These are phyloP conservation scores for Elaphurus davidianus DNA, from an alignment of 2,113 vertebrate species.

Conservation along the genomic window DNA sequence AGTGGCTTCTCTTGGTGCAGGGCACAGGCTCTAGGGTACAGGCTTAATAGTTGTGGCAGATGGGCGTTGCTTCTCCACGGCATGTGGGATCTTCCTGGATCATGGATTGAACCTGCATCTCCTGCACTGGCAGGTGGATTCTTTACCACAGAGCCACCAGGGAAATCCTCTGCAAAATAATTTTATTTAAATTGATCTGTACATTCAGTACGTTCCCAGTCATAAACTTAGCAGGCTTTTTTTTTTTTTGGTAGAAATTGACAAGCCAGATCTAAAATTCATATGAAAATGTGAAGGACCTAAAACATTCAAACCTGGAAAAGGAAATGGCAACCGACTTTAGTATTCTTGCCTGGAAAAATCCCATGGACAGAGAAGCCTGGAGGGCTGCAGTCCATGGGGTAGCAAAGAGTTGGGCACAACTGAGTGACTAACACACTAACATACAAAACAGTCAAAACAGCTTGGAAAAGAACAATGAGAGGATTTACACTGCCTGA, in stretches of 20 bases:
- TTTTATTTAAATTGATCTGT: neutral
- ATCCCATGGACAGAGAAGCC: neutral
- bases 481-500: no score
- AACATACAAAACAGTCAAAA: neutral
- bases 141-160: neutral
- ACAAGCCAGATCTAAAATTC: neutral
- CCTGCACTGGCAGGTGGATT: neutral
- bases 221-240: neutral
- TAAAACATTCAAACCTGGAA: neutral
- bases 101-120: neutral
- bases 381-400: neutral
- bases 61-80: neutral
- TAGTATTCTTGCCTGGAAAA: neutral
- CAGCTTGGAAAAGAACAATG: neutral
- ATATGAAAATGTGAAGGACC: neutral
- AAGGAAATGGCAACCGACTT: neutral
- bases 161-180: neutral
- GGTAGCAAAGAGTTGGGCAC: neutral
- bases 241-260: neutral
- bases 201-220: neutral
- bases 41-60: neutral
- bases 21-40: neutral
- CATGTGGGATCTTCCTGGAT: neutral
- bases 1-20: neutral
- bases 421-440: neutral